Evolutionary conservation across 2,797 vertebrate genomes (phyloP).

Genomic region (Crenichthys baileyi): DNA sequence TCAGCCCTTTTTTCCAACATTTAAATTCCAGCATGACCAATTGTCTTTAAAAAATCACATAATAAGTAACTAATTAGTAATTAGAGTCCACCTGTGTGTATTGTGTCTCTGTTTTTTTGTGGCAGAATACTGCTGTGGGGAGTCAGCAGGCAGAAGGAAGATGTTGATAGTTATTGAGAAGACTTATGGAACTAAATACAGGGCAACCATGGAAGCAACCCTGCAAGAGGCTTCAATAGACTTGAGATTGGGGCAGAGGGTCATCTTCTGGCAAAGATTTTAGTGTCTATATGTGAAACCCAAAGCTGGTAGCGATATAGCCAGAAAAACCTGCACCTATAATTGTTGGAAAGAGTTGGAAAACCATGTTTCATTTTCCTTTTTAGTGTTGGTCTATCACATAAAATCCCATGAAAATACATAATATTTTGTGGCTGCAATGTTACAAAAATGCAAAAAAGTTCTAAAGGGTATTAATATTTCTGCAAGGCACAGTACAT

Average conservation of each 20-base stretch:
- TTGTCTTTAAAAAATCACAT: too few relatives aligned
- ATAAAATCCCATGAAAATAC: background rate
- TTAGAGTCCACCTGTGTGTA: too few relatives aligned
- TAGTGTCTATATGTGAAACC: background rate
- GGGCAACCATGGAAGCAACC: background rate
- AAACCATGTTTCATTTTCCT: background rate
- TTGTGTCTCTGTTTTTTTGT: too few relatives aligned
- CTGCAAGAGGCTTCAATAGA: background rate
- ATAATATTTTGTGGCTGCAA: background rate
- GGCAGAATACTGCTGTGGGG: background rate
- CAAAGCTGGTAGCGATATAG: background rate
- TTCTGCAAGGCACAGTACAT: slow-evolving; percentile 17
- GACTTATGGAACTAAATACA: background rate
- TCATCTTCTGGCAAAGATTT: background rate
- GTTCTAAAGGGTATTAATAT: background rate
- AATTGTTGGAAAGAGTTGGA: background rate
- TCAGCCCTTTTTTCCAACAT: too few relatives aligned
- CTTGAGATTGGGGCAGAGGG: too few relatives aligned
- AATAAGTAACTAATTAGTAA: too few relatives aligned
- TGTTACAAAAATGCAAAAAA: background rate
- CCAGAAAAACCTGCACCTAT: background rate
- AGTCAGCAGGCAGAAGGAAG: background rate
- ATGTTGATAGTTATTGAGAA: background rate
- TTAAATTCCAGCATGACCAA: too few relatives aligned
- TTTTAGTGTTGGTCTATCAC: background rate